These are phyloP conservation scores for Rhinoderma darwinii DNA, from an alignment of 2,113 vertebrate species.

Conservation along the genomic window DNA sequence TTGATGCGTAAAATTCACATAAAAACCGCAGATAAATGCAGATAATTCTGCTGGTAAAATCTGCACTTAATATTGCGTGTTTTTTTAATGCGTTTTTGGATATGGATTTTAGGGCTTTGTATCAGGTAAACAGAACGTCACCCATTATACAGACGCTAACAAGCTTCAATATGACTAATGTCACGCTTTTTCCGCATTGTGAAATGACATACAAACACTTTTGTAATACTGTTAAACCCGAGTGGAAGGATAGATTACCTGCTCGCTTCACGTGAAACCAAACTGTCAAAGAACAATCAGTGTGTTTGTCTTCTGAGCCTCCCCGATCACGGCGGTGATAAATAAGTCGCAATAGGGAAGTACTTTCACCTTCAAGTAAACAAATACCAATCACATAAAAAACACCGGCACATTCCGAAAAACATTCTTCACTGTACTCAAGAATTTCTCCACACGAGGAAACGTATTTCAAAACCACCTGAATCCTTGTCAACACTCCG, in stretches of 20 bases:
- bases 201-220: not conserved
- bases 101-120: too few relatives aligned
- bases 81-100: too few relatives aligned
- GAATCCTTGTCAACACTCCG: not conserved
- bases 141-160: too few relatives aligned
- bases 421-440: not conserved
- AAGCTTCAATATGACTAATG: not conserved
- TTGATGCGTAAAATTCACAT: too few relatives aligned
- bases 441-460: not conserved
- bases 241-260: not conserved
- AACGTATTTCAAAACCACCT: not conserved
- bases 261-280: not conserved
- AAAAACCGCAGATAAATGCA: too few relatives aligned
- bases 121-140: too few relatives aligned
- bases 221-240: not conserved
- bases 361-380: not conserved
- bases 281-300: not conserved
- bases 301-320: not conserved
- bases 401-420: not conserved
- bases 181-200: not conserved
- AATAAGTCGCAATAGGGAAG: not conserved
- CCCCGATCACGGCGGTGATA: not conserved
- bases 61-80: too few relatives aligned
- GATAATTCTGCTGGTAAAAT: too few relatives aligned
- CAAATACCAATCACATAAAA: constrained; percentile 10